Conservation (phyloP, 2,888 invertebrate species). For the Byasa hedistus region DNA sequence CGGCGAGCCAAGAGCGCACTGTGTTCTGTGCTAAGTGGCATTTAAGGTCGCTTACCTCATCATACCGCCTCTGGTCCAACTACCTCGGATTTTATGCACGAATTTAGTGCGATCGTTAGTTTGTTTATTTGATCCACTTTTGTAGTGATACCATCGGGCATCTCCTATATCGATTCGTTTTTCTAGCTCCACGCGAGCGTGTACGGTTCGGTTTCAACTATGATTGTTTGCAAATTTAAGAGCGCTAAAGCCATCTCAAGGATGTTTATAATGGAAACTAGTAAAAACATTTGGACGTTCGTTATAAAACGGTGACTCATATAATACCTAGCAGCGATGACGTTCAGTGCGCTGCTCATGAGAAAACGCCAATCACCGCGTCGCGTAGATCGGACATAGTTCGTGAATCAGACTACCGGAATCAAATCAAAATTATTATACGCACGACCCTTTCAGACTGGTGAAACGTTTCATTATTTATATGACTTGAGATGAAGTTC, state of each 20-base stretch:
- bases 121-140: conserved; percentile 55
- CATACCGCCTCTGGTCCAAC: conserved; percentile 53
- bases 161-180: conserved; percentile 23
- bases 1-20: conserved; percentile 53
- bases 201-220: conserved; percentile 32
- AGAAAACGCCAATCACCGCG: conserved; percentile 55
- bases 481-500: conserved; percentile 6
- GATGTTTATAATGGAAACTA: conserved; percentile 32
- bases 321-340: conserved; percentile 49
- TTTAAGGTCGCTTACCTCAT: conserved; percentile 78
- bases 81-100: conserved; percentile 58
- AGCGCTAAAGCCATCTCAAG: conserved; percentile 30
- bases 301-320: conserved; percentile 50
- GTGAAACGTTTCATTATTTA: conserved; percentile 6
- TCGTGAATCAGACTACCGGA: conserved; percentile 28
- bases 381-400: conserved; percentile 38
- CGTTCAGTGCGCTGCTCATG: conserved; percentile 41
- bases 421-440: conserved; percentile 13
- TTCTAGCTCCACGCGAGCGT: conserved; percentile 32
- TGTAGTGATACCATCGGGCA: conserved; percentile 35
- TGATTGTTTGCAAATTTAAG: conserved; percentile 30
- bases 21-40: conserved; percentile 67
- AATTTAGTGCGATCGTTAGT: conserved; percentile 52
- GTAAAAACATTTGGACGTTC: conserved; percentile 30
- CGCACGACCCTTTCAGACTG: conserved; percentile 9